Percentiles rank a stretch among this genome's conserved stretches.
These are phyloP conservation scores for Melieria picta DNA, from an alignment of 2,888 invertebrate species.

Conservation along the genomic window DNA sequence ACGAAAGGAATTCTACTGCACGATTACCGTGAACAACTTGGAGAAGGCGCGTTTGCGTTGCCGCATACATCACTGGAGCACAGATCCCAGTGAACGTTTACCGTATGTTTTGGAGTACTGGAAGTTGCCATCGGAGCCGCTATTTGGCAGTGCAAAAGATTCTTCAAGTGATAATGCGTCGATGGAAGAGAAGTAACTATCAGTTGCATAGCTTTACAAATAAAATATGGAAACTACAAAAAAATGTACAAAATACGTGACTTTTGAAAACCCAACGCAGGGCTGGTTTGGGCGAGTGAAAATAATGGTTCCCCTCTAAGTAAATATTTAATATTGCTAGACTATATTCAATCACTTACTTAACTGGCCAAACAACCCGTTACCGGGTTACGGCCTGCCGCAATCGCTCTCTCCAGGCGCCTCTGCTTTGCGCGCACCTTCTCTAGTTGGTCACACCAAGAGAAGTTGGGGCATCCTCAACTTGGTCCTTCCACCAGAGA, in stretches of 20 bases:
- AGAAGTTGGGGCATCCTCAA: no score
- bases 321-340: no score
- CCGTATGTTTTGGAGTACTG: conserved; percentile 65
- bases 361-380: no score
- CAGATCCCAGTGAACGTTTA: conserved; percentile 71
- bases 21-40: conserved; percentile 74
- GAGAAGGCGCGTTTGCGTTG: conserved; percentile 81
- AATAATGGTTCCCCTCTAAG: no score
- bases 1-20: conserved; percentile 83
- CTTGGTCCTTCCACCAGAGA: no score
- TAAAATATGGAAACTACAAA: neutral
- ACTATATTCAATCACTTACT: no score
- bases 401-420: no score
- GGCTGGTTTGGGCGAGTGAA: no score
- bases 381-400: no score
- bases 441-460: no score
- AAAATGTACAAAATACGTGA: neutral
- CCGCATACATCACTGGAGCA: conserved; percentile 81
- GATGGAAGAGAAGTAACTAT: neutral
- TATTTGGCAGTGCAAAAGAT: conserved; percentile 47
- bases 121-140: conserved; percentile 56
- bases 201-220: neutral
- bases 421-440: no score
- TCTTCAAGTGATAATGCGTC: neutral
- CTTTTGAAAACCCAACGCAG: no score